Evolutionary conservation across 2,797 vertebrate genomes (phyloP).

Genomic region (Iguana delicatissima): DNA sequence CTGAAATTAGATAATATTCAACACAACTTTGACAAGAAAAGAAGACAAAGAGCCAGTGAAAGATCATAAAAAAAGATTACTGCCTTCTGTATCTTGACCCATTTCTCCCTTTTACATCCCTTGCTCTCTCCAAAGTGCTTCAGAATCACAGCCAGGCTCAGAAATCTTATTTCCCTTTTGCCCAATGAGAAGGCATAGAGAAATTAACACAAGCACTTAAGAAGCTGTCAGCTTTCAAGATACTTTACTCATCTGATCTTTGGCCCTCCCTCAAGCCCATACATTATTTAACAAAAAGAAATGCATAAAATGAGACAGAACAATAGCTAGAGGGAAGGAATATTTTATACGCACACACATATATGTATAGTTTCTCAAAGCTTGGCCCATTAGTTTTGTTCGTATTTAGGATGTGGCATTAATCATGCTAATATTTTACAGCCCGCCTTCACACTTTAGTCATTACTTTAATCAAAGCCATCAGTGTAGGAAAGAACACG

Average conservation of each 20-base stretch:
- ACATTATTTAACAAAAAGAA: slow-evolving; percentile 79
- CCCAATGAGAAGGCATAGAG: slow-evolving; percentile 49
- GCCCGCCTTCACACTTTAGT: slow-evolving; percentile 80
- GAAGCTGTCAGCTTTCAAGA: slow-evolving; percentile 72
- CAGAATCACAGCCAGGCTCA: slow-evolving; percentile 52
- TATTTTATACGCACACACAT: slow-evolving; percentile 19
- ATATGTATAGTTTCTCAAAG: slow-evolving; percentile 71
- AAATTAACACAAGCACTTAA: slow-evolving; percentile 74
- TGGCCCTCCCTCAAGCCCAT: slow-evolving; percentile 72
- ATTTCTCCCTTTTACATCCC: not conserved
- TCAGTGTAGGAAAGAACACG: slow-evolving; percentile 79
- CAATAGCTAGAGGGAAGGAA: slow-evolving; percentile 70
- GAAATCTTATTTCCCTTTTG: slow-evolving; percentile 60
- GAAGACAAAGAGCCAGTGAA: not conserved
- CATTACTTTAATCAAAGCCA: slow-evolving; percentile 86
- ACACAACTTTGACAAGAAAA: not conserved
- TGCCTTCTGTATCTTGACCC: not conserved
- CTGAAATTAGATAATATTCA: too few species aligned
- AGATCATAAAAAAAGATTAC: not conserved
- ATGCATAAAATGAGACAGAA: slow-evolving; percentile 79
- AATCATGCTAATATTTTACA: slow-evolving; percentile 86
- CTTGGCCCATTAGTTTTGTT: slow-evolving; percentile 78
- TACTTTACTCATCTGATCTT: slow-evolving; percentile 70
- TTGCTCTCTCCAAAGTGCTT: slow-evolving; percentile 39
- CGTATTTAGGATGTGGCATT: slow-evolving; percentile 82